These are phyloP conservation scores for Labia minor DNA, from an alignment of 2,888 invertebrate genomes.

Conservation along the genomic window DNA sequence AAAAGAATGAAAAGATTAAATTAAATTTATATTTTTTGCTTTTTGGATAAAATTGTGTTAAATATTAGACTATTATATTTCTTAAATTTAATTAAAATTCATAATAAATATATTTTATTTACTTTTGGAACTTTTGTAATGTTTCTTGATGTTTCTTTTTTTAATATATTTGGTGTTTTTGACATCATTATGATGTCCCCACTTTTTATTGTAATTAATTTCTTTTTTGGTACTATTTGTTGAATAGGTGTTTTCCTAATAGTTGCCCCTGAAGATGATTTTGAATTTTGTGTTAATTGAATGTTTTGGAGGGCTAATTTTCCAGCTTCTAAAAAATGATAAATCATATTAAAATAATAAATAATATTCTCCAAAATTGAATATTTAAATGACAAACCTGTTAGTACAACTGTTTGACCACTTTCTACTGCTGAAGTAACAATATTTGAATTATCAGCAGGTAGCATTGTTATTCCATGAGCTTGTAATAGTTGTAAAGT, in stretches of 20 bases:
- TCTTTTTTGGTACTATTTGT: slow-evolving; percentile 31
- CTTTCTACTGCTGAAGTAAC: slow-evolving; percentile 72
- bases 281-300: slow-evolving; percentile 32
- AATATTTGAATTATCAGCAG: slow-evolving; percentile 60
- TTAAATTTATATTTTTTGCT: no score
- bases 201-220: slow-evolving; percentile 43
- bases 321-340: slow-evolving; percentile 51
- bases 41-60: no score
- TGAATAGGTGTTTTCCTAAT: slow-evolving; percentile 30
- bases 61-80: no score
- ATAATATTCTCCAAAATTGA: neutral
- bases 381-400: slow-evolving; percentile 30
- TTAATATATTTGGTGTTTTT: slow-evolving; percentile 24
- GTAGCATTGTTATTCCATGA: slow-evolving; percentile 79
- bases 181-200: slow-evolving; percentile 39
- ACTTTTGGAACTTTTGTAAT: neutral
- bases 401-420: slow-evolving; percentile 74
- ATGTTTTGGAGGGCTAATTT: slow-evolving; percentile 54
- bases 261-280: slow-evolving; percentile 16
- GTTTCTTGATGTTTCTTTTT: slow-evolving; percentile 19
- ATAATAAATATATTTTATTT: neutral
- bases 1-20: neutral
- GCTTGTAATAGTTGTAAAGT: slow-evolving; percentile 60
- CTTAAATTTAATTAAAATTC: no score
- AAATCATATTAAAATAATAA: slow-evolving; percentile 1